These are phyloP conservation scores for Drosophila hydei DNA, from an alignment of 1,140 invertebrate species.

Conservation along the genomic window DNA sequence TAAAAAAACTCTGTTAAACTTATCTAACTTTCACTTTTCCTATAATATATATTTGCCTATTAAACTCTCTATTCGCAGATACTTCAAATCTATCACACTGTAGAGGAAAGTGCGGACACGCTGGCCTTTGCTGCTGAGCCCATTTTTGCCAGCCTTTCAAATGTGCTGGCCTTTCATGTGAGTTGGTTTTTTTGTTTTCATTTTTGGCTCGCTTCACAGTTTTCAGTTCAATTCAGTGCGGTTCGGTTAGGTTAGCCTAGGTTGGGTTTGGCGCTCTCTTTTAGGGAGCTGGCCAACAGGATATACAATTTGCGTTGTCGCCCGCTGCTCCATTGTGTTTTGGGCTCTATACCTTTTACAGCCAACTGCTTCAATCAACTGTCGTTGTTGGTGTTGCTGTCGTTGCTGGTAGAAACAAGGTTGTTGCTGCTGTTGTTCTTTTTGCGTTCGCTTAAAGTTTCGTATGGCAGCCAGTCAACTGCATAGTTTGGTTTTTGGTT, in stretches of 20 bases:
- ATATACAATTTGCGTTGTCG: conserved; percentile 41
- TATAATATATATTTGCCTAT: conserved; percentile 4
- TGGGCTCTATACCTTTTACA: conserved; percentile 33
- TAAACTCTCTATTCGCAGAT: conserved; percentile 83
- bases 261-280: conserved; percentile 5
- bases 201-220: conserved; percentile 27
- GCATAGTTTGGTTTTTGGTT: conserved; percentile 66
- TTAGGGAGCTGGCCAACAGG: conserved; percentile 15
- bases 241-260: conserved; percentile 29
- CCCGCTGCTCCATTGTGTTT: conserved; percentile 35
- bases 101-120: conserved; percentile 93
- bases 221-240: conserved; percentile 8
- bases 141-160: conserved; percentile 93
- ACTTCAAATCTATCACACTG: conserved; percentile 89
- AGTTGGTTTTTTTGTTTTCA: conserved; percentile 48
- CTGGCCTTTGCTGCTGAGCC: conserved; percentile 96
- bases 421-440: conserved; percentile 39
- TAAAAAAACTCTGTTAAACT: not conserved
- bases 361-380: conserved; percentile 48
- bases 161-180: conserved; percentile 92
- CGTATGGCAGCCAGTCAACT: conserved; percentile 58
- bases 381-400: conserved; percentile 33
- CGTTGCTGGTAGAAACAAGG: conserved; percentile 6
- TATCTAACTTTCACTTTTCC: not conserved
- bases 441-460: conserved; percentile 65